Base-by-base conservation (phyloP, 2,888 invertebrate genomes). In the Machimus atricapillus region DNA sequence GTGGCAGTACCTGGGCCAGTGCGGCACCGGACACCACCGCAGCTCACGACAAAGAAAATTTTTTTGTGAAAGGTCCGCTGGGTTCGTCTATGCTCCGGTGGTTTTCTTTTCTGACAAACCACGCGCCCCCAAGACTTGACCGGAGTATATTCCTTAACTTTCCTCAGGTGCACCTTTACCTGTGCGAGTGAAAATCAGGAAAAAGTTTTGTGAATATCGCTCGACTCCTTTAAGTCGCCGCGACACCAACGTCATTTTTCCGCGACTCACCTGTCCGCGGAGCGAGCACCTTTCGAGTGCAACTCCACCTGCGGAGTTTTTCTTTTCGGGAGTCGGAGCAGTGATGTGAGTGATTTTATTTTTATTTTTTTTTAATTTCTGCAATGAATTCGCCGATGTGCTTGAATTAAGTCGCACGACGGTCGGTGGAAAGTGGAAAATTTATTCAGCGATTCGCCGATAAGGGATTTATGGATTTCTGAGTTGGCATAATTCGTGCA, bases 341-440 rank as follows among this genome's bases (percentile, higher is more conserved):
- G 81, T 81, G 56, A 81, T 81, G 81, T 81, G 81, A 81, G 81
- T 81, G 56, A 78, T 43, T 81, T 78, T 81, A 34, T 4, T 31
- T 31, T 31, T 34, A 34, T 34, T 34, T 34, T 34, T 34, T 34
- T 34, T 34, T 31, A 31, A 3, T 34, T 34, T 6, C 6, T 81
- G 81, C 34, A 81, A 52, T 56, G 56, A 81, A 81, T 81, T 31
- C 81, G 7, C 56, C 43, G 81, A 81, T 52, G 81, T 81, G 81
- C 81, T 27, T 52, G 81, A 81, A 81, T 81, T 81, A 78, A 43
- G 37, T 23, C 43, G 23, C 37, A 78, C 12, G 40, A 43, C 31
- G 81, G 31, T 52, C 56, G 43, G 56, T 81, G 81, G 81, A 81
- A 81, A 81, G 81, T 81, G 46, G 81, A 81, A 81, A 81, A 81